A percentile compares a stretch with the other conserved stretches of the same genome.
Evolutionary conservation across 2,113 vertebrate genomes (phyloP).

Genomic region (Anseranas semipalmata): DNA sequence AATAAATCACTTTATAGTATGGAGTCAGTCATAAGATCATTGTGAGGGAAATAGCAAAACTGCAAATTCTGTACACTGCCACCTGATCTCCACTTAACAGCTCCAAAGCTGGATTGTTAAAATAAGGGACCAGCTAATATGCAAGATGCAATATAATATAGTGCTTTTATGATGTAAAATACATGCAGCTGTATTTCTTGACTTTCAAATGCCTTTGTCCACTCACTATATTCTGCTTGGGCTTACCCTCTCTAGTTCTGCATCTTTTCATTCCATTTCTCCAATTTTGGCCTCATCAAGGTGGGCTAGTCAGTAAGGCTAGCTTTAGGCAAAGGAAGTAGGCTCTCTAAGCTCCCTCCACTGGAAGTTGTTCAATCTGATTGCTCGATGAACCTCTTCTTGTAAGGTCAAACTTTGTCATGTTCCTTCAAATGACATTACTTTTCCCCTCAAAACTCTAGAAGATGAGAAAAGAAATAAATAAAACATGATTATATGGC

Average conservation of each 20-base stretch:
- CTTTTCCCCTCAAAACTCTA: not conserved
- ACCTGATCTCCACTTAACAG: not conserved
- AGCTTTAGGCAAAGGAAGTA: not conserved
- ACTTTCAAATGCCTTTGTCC: not conserved
- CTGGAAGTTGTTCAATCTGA: not conserved
- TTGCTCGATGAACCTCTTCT: not conserved
- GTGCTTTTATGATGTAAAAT: not conserved
- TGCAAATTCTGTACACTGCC: not conserved
- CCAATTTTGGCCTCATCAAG: not conserved
- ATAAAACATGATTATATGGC: not conserved
- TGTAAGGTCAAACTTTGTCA: not conserved
- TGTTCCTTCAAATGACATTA: not conserved
- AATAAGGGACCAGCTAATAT: not conserved
- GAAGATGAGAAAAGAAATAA: not conserved
- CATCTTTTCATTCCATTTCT: not conserved
- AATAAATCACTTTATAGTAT: not conserved
- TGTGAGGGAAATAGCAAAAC: conserved; percentile 1
- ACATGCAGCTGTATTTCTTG: not conserved
- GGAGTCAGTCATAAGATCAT: not conserved
- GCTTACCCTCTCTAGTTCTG: not conserved
- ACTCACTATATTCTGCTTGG: not conserved
- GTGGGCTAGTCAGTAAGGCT: not conserved
- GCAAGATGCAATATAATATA: not conserved
- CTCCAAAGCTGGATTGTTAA: not conserved
- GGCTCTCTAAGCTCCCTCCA: not conserved